A percentile compares a stretch with the other conserved stretches of the same genome.
phyloP scores from a whole-genome alignment of 2,797 vertebrate genomes.

The Amazona finschi region DNA sequence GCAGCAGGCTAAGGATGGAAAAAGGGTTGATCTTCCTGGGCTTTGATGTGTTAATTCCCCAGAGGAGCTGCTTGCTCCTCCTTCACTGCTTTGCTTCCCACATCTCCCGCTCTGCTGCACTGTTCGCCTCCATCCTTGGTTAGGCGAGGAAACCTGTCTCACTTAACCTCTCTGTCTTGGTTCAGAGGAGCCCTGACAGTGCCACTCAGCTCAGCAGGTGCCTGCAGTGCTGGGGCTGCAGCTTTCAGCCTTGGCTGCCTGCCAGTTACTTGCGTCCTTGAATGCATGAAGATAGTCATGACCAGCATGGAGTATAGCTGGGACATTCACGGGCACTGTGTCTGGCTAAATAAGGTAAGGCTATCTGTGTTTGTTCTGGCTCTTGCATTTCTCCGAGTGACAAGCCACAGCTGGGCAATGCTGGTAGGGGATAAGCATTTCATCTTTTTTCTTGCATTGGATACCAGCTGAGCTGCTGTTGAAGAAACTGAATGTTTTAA shows the following conservation, averaged over 20 bases:
- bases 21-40: neutral
- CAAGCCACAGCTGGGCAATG: neutral
- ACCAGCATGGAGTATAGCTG: slow-evolving; percentile 58
- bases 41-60: slow-evolving; percentile 67
- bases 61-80: slow-evolving; percentile 6
- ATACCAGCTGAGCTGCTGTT: neutral
- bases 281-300: neutral
- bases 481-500: neutral
- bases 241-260: neutral
- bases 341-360: slow-evolving; percentile 68
- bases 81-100: neutral
- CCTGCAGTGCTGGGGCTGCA: neutral
- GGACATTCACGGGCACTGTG: slow-evolving; percentile 57
- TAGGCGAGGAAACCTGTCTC: neutral
- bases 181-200: neutral
- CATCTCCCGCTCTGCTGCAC: neutral
- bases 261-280: neutral
- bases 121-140: neutral
- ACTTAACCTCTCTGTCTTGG: neutral
- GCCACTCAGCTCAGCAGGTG: fast-evolving
- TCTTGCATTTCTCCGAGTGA: neutral
- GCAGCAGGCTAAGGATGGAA: neutral
- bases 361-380: neutral
- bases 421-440: neutral
- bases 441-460: neutral